Evolutionary conservation across 1,140 invertebrate species (phyloP).

Genomic region (Saxidomus purpurata): DNA sequence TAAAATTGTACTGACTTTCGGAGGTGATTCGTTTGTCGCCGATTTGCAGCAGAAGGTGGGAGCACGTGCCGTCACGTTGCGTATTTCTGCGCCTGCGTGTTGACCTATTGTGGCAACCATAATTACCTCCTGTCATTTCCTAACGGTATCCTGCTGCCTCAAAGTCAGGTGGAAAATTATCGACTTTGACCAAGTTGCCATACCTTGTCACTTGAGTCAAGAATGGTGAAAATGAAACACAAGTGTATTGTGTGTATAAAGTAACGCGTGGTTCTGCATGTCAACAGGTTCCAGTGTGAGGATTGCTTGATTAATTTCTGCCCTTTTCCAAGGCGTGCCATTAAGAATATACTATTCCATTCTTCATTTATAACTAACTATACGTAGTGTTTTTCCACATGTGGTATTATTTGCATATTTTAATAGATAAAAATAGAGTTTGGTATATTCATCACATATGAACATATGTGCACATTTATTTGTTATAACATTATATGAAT

Average conservation of each 20-base stretch:
- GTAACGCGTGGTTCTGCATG: background rate
- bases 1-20: background rate
- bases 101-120: background rate
- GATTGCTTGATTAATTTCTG: background rate
- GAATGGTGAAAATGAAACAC: background rate
- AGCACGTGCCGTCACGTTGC: background rate
- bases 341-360: background rate
- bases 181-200: background rate
- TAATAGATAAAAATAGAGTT: no score
- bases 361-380: background rate
- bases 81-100: background rate
- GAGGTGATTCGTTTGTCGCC: background rate
- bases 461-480: no score
- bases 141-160: conserved; percentile 5
- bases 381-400: no score
- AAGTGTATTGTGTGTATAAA: background rate
- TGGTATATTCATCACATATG: no score
- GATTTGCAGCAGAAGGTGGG: conserved; percentile 12
- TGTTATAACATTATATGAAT: no score
- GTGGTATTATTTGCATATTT: no score
- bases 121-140: conserved; percentile 28
- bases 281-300: conserved; percentile 8
- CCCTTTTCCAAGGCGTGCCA: background rate
- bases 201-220: background rate
- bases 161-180: background rate